These are phyloP conservation scores for Pocillopora grandis DNA, from an alignment of 92 coral and sea anemone genomes.

Conservation along the genomic window DNA sequence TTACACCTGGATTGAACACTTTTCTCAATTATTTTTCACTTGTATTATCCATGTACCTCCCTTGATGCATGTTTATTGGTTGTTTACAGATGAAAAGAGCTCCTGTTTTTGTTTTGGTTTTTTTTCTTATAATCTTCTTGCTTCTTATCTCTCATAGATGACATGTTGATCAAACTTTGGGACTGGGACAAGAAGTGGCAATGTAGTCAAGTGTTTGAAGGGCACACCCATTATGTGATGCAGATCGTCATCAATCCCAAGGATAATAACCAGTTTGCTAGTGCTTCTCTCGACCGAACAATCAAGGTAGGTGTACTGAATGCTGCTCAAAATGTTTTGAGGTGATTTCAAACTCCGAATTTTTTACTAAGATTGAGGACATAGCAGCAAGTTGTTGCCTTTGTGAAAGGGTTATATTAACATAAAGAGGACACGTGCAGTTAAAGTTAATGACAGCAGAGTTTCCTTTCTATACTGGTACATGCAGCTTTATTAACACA, in stretches of 20 bases:
- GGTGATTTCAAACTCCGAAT: background rate
- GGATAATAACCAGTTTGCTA: slow-evolving; percentile 98
- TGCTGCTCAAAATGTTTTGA: background rate
- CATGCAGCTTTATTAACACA: slow-evolving; percentile 67
- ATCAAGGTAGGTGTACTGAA: slow-evolving; percentile 61
- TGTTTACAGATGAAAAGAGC: background rate
- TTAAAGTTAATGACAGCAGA: background rate
- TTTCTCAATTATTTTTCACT: too few species aligned
- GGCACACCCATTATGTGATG: slow-evolving; percentile 99
- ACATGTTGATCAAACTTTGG: slow-evolving; percentile 97
- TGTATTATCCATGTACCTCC: background rate
- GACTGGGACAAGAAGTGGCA: slow-evolving; percentile 99
- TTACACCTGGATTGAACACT: background rate
- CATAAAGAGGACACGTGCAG: too few species aligned
- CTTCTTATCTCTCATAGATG: slow-evolving; percentile 60
- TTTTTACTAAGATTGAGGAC: too few species aligned
- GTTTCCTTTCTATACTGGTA: slow-evolving; percentile 39
- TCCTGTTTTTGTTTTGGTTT: background rate
- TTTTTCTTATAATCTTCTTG: background rate
- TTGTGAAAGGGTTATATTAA: too few species aligned
- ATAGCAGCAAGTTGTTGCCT: too few species aligned
- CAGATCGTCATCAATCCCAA: slow-evolving; percentile 98
- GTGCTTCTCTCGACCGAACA: slow-evolving; percentile 98
- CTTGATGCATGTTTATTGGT: background rate
- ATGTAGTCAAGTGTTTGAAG: slow-evolving; percentile 96